Evolutionary conservation across 2,113 vertebrate genomes (phyloP), one percentile per base, ranked within the genome.

Genomic region (Sinocyclocheilus anophthalmus): DNA sequence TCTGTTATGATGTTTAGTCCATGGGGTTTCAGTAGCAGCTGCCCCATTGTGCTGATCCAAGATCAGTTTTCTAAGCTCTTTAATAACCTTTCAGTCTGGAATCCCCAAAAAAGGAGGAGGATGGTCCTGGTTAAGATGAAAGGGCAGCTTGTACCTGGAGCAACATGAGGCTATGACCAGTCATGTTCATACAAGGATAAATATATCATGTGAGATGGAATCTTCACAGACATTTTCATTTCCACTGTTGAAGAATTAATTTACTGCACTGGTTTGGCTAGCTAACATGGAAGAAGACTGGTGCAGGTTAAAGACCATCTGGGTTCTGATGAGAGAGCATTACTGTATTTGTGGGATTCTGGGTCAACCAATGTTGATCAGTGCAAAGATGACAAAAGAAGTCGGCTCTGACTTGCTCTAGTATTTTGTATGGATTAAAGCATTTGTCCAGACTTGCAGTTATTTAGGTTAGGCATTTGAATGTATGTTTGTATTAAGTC

Each of bases 61-160:
- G 50, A 77, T 26, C 48, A 55, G n/a, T 55, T 30, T 53, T 57
- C 2, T 20, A 70, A 70, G 3, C 30, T 1, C 67, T 37, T 37
- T 37, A 20, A 70, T 33, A 77, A 57, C 24, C 14, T 55, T 77
- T 11, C 1, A 77, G 24, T 33, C 6, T 77, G 26, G 48, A 33
- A 77, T 57, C 14, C 76, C 14, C 50, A 57, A 48, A 26, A 18
- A 37, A 33, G 1, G 48, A 77, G 45, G 5, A 76, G 45, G 48
- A 37, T 77, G 76, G 48, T 55, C 24, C 48, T 53, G 48, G 26
- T 30, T 33, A 57, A 33, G 30, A 57, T 55, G 3, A 57, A 57
- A 57, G 48, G 76, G 26, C 76, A 77, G 3, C n/a, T 55, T 77
- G 48, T 55, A 57, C 76, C 76, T 55, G 53, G 24, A 77, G 48